Evolutionary conservation across 2,113 vertebrate species (phyloP).

Genomic region (Prolemur simus): DNA sequence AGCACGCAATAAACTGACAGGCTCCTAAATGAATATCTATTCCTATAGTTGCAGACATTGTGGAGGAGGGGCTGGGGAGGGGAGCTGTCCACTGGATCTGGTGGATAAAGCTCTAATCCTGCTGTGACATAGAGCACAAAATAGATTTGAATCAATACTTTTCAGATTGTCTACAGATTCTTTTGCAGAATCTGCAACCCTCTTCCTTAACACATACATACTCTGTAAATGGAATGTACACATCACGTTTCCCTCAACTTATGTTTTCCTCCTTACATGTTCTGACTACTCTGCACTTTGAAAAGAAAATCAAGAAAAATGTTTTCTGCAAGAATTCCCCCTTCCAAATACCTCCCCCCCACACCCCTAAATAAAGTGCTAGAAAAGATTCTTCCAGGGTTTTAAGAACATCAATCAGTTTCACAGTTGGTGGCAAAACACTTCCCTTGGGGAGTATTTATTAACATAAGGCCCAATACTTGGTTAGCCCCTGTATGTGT

Average conservation of each 20-base stretch:
- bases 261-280: background rate
- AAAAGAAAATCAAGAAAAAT: background rate
- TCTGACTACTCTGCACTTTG: background rate
- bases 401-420: conserved; percentile 49
- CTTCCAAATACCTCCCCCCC: background rate
- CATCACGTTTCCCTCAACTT: background rate
- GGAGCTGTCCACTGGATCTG: background rate
- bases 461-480: conserved; percentile 10
- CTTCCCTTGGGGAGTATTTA: conserved; percentile 18
- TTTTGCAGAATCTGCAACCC: background rate
- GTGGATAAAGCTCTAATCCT: background rate
- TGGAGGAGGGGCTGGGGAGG: accelerated
- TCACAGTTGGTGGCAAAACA: conserved; percentile 57
- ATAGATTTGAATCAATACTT: background rate
- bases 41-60: background rate
- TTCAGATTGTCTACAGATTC: background rate
- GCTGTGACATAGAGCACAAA: background rate
- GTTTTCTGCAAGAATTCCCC: background rate
- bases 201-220: background rate
- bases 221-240: background rate
- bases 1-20: background rate
- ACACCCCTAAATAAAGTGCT: background rate
- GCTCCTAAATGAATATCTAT: background rate
- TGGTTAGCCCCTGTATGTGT: background rate
- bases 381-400: background rate